Evolutionary conservation across 2,797 vertebrate genomes (phyloP).

Genomic region (Pangasius sanitwongsei): DNA sequence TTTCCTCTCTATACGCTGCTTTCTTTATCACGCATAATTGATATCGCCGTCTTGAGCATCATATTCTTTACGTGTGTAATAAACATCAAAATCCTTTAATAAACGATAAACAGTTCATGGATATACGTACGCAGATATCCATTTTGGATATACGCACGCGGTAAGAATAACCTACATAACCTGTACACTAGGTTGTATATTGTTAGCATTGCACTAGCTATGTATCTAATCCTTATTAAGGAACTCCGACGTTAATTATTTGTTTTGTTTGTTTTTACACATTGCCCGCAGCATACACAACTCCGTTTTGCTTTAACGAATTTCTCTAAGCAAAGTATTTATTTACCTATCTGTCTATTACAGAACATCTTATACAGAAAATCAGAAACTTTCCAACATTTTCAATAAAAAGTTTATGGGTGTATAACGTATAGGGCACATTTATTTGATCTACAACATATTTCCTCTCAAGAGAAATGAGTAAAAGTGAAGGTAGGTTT

Average conservation of each 20-base stretch:
- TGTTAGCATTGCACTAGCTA: background rate
- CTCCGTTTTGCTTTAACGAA: background rate
- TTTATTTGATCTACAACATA: background rate
- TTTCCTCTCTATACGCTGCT: background rate
- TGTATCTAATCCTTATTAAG: background rate
- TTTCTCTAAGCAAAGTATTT: background rate
- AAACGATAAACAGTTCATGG: background rate
- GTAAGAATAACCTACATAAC: background rate
- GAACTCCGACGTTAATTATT: background rate
- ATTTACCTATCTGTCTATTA: background rate
- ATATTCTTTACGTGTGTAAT: background rate
- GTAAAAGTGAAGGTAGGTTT: slow-evolving; percentile 35
- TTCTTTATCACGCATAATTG: background rate
- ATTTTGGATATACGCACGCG: background rate
- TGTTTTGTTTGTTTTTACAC: background rate
- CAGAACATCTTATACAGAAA: background rate
- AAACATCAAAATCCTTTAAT: background rate
- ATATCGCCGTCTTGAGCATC: background rate
- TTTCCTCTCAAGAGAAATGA: slow-evolving; percentile 13
- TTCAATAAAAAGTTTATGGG: background rate
- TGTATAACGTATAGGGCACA: no score
- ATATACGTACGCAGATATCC: background rate
- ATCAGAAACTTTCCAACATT: background rate
- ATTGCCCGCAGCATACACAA: background rate
- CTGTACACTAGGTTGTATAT: background rate